Conservation (phyloP, 1,140 invertebrate genomes). For the Caenorhabditis remanei region DNA sequence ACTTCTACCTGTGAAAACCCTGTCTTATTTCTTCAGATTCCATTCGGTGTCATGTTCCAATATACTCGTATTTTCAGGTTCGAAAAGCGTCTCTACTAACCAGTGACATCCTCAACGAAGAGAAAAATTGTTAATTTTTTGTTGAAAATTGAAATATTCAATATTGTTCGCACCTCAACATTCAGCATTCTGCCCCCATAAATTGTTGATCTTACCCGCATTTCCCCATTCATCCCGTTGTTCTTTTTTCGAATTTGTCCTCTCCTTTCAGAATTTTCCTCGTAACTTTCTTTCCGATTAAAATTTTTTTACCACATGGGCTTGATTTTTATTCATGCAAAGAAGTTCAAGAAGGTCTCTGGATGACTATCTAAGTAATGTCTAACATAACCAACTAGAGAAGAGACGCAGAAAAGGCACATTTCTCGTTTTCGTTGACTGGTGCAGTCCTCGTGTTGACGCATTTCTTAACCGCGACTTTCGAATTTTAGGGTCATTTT, state of each 20-base stretch:
- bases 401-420: not conserved
- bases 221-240: not conserved
- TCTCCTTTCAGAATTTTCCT: not conserved
- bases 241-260: not conserved
- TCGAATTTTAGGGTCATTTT: slow-evolving; percentile 20
- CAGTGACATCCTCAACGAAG: not conserved
- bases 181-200: slow-evolving; percentile 3
- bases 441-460: not conserved
- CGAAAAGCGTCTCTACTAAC: slow-evolving; percentile 50
- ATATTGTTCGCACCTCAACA: not conserved
- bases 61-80: slow-evolving; percentile 17
- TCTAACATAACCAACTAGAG: too few relatives aligned
- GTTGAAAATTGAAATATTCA: not conserved
- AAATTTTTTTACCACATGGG: not conserved
- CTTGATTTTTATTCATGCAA: too few relatives aligned
- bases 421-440: not conserved
- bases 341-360: too few relatives aligned
- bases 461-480: slow-evolving; percentile 16
- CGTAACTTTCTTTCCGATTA: not conserved
- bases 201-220: not conserved
- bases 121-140: slow-evolving; percentile 16
- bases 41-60: not conserved
- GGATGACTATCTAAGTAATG: too few relatives aligned
- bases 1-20: slow-evolving; percentile 50
- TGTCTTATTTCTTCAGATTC: not conserved